These are phyloP conservation scores for Symphodus melops DNA, from an alignment of 2,113 vertebrate genomes.

Conservation along the genomic window DNA sequence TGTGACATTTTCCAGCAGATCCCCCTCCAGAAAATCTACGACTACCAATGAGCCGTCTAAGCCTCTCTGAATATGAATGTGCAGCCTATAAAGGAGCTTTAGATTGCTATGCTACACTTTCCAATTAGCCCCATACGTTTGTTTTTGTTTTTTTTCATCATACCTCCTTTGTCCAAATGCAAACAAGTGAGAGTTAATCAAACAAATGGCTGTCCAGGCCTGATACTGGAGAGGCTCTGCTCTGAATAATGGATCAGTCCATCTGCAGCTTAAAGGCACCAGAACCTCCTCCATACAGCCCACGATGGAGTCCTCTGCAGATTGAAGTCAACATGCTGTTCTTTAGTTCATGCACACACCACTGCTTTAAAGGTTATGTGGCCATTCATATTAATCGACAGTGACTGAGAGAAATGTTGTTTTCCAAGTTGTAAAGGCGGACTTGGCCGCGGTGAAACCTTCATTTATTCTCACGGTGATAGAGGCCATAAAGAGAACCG, in stretches of 20 bases:
- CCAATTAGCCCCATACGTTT: constrained; percentile 43
- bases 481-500: too few species aligned
- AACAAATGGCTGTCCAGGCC: constrained; percentile 72
- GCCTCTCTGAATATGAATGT: constrained; percentile 40
- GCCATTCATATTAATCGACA: constrained; percentile 17
- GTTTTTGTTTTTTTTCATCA: constrained; percentile 46
- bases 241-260: constrained; percentile 76
- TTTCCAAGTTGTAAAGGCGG: background rate
- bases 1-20: constrained; percentile 41
- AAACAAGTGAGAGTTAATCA: constrained; percentile 77
- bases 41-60: constrained; percentile 17
- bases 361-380: constrained; percentile 44
- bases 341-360: constrained; percentile 10
- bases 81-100: constrained; percentile 4
- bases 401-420: constrained; percentile 2
- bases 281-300: constrained; percentile 35
- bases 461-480: background rate
- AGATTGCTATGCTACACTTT: constrained; percentile 33
- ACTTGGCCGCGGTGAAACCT: background rate
- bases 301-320: constrained; percentile 53
- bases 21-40: constrained; percentile 3
- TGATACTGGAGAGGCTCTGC: constrained; percentile 58
- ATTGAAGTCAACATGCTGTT: constrained; percentile 51
- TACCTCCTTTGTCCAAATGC: constrained; percentile 43
- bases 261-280: constrained; percentile 62